Percentiles rank a stretch among this genome's conserved stretches.
phyloP scores from a whole-genome alignment of 2,797 vertebrate genomes.

The Prunella strophiata region DNA sequence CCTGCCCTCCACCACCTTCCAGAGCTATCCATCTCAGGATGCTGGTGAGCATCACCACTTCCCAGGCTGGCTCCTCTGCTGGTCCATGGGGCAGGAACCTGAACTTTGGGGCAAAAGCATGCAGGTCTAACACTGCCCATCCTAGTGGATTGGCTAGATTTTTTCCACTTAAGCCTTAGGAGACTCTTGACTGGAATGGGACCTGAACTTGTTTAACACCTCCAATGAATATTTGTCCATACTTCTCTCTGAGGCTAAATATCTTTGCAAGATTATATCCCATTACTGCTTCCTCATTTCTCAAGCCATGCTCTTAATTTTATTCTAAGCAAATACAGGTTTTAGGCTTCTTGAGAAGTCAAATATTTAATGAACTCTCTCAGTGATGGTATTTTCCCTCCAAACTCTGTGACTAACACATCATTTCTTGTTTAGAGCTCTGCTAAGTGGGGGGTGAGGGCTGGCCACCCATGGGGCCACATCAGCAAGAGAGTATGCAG shows the following conservation, averaged over 20 bases:
- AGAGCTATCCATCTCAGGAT: not conserved
- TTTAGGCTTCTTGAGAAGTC: not conserved
- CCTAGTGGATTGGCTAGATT: not conserved
- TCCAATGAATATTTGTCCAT: not conserved
- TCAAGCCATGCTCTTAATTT: not conserved
- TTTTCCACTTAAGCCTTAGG: not conserved
- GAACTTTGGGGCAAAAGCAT: not conserved
- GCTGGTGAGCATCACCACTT: not conserved
- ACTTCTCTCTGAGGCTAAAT: not conserved
- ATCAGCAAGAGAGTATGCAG: not conserved
- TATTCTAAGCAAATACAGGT: not conserved
- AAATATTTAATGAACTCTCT: not conserved
- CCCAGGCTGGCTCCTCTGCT: not conserved
- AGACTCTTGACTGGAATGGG: not conserved
- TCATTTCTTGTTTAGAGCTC: not conserved
- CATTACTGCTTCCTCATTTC: not conserved
- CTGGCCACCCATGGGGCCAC: not conserved
- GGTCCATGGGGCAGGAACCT: not conserved
- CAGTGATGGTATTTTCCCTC: not conserved
- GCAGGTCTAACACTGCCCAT: not conserved
- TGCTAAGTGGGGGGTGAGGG: not conserved
- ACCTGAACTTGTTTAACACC: not conserved
- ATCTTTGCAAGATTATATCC: not conserved
- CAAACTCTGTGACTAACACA: not conserved
- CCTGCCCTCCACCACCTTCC: not conserved